Evolutionary conservation across 2,888 invertebrate genomes (phyloP).

Genomic region (Trissolcus brochymenae): DNA sequence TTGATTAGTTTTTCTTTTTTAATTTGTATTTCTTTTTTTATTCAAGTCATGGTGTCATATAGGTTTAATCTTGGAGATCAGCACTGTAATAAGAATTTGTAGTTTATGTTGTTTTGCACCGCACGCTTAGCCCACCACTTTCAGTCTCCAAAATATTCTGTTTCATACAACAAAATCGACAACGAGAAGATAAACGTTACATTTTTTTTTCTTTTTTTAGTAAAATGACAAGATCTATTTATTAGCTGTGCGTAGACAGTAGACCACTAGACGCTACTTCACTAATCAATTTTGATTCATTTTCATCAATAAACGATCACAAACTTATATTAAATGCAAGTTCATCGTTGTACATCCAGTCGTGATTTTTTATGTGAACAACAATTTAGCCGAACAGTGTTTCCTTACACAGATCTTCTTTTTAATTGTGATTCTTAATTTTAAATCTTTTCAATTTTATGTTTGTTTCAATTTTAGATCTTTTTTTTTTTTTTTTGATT

Average conservation of each 20-base stretch:
- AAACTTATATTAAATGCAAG: constrained; percentile 57
- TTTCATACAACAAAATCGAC: background rate
- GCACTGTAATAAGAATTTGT: constrained; percentile 68
- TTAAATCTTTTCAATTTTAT: too few relatives aligned
- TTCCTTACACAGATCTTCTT: constrained; percentile 11
- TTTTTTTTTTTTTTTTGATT: background rate
- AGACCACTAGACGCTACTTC: constrained; percentile 75
- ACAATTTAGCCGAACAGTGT: too few relatives aligned
- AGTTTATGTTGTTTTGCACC: constrained; percentile 74
- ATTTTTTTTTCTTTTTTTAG: constrained; percentile 18
- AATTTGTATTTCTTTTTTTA: background rate
- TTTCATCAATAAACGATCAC: constrained; percentile 10
- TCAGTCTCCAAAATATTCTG: background rate
- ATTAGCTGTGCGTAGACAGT: constrained; percentile 72
- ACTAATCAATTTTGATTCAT: constrained; percentile 63
- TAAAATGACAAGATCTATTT: constrained; percentile 61
- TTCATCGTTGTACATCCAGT: constrained; percentile 28
- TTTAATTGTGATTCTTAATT: constrained; percentile 49
- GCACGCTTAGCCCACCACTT: constrained; percentile 62
- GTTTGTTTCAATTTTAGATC: constrained; percentile 24
- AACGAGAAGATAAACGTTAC: background rate
- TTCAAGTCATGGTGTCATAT: constrained; percentile 61
- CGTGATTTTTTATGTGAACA: too few relatives aligned
- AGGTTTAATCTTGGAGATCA: constrained; percentile 68
- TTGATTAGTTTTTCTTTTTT: background rate